These are phyloP conservation scores for Smithornis capensis DNA, from an alignment of 2,113 vertebrate genomes.

Conservation along the genomic window DNA sequence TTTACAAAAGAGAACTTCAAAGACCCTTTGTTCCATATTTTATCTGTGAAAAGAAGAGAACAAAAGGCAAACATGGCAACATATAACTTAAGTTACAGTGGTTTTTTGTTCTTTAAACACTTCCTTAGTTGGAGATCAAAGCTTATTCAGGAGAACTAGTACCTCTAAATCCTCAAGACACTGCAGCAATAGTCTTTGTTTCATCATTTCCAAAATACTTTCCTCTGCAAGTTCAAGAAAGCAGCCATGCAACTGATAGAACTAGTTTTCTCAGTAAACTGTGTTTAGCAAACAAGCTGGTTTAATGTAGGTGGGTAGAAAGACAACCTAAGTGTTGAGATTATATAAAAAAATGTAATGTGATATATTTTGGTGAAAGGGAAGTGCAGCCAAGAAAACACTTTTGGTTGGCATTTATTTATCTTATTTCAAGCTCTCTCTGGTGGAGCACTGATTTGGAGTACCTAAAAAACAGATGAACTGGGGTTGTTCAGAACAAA, in stretches of 20 bases:
- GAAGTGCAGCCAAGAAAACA: not conserved
- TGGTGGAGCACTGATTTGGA: not conserved
- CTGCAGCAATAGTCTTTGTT: not conserved
- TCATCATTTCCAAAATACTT: not conserved
- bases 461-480: not conserved
- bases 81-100: not conserved
- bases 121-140: not conserved
- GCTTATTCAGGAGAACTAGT: not conserved
- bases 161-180: not conserved
- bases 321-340: not conserved
- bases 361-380: not conserved
- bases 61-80: not conserved
- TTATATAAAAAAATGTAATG: not conserved
- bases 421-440: not conserved
- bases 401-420: not conserved
- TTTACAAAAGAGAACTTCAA: not conserved
- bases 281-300: not conserved
- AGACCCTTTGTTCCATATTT: not conserved
- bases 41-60: not conserved
- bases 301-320: not conserved
- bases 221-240: not conserved
- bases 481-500: not conserved
- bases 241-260: accelerated
- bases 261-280: not conserved
- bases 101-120: not conserved